A percentile compares a stretch with the other conserved stretches of the same genome.
Evolutionary conservation across 2,888 invertebrate species (phyloP).

Genomic region (Philereme vetulata): DNA sequence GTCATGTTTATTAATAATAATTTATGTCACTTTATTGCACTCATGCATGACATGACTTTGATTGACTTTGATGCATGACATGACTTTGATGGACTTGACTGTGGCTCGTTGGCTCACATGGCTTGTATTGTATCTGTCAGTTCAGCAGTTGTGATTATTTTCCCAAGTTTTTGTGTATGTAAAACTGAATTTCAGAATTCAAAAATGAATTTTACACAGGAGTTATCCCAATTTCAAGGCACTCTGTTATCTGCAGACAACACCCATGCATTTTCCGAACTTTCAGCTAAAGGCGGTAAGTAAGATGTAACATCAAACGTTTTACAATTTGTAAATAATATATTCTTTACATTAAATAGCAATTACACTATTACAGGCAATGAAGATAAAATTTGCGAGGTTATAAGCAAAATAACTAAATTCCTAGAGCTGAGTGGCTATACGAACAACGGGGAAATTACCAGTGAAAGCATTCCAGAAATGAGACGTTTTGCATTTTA

Average conservation of each 20-base stretch:
- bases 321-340: not conserved
- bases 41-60: too few species aligned
- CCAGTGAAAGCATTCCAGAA: slow-evolving; percentile 41
- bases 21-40: too few species aligned
- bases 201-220: slow-evolving; percentile 67
- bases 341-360: not conserved
- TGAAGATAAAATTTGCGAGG: slow-evolving; percentile 62
- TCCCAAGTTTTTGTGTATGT: too few species aligned
- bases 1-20: too few species aligned
- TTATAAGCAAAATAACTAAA: slow-evolving; percentile 51
- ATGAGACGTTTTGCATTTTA: slow-evolving; percentile 66
- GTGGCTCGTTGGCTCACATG: too few species aligned
- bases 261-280: slow-evolving; percentile 57
- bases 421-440: slow-evolving; percentile 61
- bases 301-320: not conserved
- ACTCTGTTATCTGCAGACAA: slow-evolving; percentile 66
- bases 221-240: slow-evolving; percentile 69
- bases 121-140: too few species aligned
- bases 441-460: slow-evolving; percentile 42
- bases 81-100: too few species aligned
- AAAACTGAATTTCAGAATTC: not conserved
- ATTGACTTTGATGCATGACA: too few species aligned
- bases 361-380: slow-evolving; percentile 59
- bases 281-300: slow-evolving; percentile 68
- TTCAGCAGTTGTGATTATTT: too few species aligned